phyloP scores from a whole-genome alignment of 2,888 invertebrate genomes.

The Amblyjoppa fuscipennis region DNA sequence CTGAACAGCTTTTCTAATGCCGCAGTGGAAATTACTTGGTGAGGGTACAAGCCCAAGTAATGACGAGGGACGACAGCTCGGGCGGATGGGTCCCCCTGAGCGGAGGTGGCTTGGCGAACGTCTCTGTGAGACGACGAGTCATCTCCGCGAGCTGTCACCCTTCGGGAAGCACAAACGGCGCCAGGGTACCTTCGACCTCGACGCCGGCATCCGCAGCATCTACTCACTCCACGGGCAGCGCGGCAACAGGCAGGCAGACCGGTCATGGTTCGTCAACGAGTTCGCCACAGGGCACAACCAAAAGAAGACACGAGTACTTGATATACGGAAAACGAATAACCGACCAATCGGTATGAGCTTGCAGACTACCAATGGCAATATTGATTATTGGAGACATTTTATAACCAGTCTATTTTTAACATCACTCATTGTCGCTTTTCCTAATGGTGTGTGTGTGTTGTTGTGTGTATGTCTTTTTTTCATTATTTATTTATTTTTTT shows the following conservation, averaged over 20 bases:
- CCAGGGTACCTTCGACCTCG: constrained; percentile 73
- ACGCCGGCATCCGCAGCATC: constrained; percentile 73
- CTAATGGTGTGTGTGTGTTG: background rate
- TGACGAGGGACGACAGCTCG: constrained; percentile 98
- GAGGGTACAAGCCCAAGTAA: constrained; percentile 99
- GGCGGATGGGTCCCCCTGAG: constrained; percentile 98
- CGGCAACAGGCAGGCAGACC: constrained; percentile 75
- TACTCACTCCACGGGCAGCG: constrained; percentile 74
- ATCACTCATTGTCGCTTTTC: background rate
- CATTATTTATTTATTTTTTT: constrained; percentile 51
- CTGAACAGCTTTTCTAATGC: constrained; percentile 71
- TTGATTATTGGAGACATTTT: constrained; percentile 29
- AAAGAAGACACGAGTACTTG: constrained; percentile 94
- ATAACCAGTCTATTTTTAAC: constrained; percentile 10
- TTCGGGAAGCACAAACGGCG: constrained; percentile 76
- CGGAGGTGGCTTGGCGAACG: constrained; percentile 97
- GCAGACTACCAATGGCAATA: constrained; percentile 18
- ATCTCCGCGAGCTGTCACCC: constrained; percentile 83
- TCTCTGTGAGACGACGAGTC: constrained; percentile 94
- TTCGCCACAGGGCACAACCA: constrained; percentile 85
- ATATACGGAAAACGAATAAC: constrained; percentile 97
- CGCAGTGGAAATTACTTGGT: constrained; percentile 95
- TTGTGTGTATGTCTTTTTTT: background rate
- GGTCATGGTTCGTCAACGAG: constrained; percentile 80
- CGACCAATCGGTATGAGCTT: constrained; percentile 92